Evolutionary conservation across 2,113 vertebrate genomes (phyloP).

Genomic region (Oreocharis arfaki): DNA sequence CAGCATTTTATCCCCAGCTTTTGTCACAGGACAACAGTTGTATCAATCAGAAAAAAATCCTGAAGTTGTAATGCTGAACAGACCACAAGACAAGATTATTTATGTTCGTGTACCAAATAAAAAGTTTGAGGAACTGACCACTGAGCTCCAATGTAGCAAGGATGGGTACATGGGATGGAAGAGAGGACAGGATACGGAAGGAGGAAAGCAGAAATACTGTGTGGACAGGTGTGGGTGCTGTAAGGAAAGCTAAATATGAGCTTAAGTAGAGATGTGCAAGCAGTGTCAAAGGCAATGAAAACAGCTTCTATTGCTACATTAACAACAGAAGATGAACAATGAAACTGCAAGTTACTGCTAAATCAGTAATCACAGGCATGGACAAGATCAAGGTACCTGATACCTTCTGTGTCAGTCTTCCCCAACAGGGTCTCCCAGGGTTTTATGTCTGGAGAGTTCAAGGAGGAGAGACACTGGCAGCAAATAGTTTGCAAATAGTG

Average conservation of each 20-base stretch:
- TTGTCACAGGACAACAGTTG: neutral
- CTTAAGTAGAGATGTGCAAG: neutral
- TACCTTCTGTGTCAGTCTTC: neutral
- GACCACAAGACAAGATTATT: neutral
- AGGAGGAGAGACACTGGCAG: neutral
- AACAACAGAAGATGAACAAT: neutral
- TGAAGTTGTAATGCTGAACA: neutral
- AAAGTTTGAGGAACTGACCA: neutral
- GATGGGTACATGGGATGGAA: accelerated
- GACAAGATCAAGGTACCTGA: neutral
- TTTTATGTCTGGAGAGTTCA: neutral
- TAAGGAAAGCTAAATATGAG: neutral
- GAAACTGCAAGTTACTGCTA: neutral
- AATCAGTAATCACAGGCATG: neutral
- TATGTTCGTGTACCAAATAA: neutral
- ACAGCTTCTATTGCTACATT: neutral
- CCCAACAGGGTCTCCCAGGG: neutral
- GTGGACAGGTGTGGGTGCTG: neutral
- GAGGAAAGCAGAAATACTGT: neutral
- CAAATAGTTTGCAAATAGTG: accelerated
- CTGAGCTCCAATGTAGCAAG: neutral
- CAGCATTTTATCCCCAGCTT: neutral
- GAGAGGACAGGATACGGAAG: neutral
- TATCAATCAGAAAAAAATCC: neutral
- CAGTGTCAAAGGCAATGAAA: neutral